Evolutionary conservation across 1,140 invertebrate species (phyloP).

Genomic region (Halictus rubicundus): DNA sequence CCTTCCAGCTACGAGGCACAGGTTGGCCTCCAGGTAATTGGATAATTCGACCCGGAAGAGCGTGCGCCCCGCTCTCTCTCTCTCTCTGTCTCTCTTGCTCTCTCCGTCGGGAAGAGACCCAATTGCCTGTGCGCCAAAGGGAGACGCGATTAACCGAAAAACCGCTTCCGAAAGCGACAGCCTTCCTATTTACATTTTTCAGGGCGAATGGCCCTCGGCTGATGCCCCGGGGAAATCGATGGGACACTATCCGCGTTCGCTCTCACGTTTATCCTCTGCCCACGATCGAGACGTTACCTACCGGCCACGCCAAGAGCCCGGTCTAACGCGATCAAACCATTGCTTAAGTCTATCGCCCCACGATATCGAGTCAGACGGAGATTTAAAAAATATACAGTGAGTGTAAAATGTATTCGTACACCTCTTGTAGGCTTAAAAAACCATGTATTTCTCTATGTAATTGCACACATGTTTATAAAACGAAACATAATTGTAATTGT

Average conservation of each 20-base stretch:
- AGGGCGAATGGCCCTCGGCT: neutral
- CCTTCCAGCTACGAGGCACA: constrained; percentile 32
- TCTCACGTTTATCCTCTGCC: neutral
- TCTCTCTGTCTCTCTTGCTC: too few relatives aligned
- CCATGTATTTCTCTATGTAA: too few relatives aligned
- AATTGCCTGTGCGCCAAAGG: neutral
- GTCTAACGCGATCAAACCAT: too few relatives aligned
- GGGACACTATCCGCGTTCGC: too few relatives aligned
- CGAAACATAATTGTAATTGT: too few relatives aligned
- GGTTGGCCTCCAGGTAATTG: constrained; percentile 65
- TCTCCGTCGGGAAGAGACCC: constrained; percentile 14
- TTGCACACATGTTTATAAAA: too few relatives aligned
- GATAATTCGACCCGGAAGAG: constrained; percentile 65
- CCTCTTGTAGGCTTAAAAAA: too few relatives aligned
- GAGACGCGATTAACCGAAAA: constrained; percentile 32
- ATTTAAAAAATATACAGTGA: too few relatives aligned
- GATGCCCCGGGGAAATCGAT: neutral
- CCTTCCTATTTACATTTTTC: constrained; percentile 5
- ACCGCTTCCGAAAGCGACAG: constrained; percentile 6
- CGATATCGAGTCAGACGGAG: too few relatives aligned
- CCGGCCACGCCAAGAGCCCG: too few relatives aligned
- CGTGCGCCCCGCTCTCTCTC: constrained; percentile 8
- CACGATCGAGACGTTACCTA: neutral
- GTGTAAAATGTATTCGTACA: too few relatives aligned
- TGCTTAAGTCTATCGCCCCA: too few relatives aligned